Evolutionary conservation across 1,140 invertebrate species (phyloP).

Genomic region (Dufourea novaeangliae): DNA sequence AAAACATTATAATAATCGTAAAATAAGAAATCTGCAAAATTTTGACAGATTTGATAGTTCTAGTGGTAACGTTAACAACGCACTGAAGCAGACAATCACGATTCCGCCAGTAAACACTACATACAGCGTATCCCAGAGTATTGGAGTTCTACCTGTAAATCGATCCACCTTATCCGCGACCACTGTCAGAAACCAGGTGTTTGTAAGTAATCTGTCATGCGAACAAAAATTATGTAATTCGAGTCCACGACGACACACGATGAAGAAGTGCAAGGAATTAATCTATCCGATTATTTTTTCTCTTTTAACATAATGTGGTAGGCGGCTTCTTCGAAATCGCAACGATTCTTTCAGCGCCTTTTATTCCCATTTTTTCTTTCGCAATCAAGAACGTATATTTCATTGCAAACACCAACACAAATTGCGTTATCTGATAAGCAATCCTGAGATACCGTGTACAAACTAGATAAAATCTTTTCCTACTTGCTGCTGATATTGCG

Average conservation of each 20-base stretch:
- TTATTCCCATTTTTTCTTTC: background rate
- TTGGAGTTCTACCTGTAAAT: constrained; percentile 27
- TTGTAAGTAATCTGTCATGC: constrained; percentile 14
- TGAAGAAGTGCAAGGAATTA: background rate
- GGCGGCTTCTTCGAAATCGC: background rate
- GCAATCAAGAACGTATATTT: background rate
- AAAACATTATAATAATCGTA: no score
- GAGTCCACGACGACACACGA: background rate
- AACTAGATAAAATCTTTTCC: constrained; percentile 57
- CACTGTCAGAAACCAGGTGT: constrained; percentile 18
- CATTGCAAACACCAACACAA: constrained; percentile 25
- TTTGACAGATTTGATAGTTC: no score
- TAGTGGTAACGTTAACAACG: no score
- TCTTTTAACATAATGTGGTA: background rate
- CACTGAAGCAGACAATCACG: background rate
- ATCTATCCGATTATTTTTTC: background rate
- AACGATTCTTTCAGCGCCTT: background rate
- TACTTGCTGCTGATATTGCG: constrained; percentile 10
- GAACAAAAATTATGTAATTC: constrained; percentile 8
- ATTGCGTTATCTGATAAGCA: constrained; percentile 61
- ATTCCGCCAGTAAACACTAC: constrained; percentile 6
- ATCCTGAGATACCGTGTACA: constrained; percentile 48
- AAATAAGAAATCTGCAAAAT: no score
- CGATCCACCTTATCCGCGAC: constrained; percentile 19
- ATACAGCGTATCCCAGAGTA: background rate